Evolutionary conservation across 2,888 invertebrate genomes (phyloP).

Genomic region (Orthosia incerta): DNA sequence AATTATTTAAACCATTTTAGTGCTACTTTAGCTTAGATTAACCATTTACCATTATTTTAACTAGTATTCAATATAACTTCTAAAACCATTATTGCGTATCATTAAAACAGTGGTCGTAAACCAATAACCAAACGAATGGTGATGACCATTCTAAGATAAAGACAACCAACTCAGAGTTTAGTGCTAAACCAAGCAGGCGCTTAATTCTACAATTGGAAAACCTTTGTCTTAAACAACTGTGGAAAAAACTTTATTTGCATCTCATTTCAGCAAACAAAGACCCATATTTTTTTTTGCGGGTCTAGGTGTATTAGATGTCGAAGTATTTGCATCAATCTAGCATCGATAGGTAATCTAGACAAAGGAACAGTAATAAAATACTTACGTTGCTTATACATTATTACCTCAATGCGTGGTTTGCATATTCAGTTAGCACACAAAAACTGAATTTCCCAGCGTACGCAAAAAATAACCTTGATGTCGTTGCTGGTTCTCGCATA

Average conservation of each 20-base stretch:
- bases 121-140: too few species aligned
- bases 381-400: too few species aligned
- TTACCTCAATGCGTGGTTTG: too few species aligned
- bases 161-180: too few species aligned
- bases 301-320: neutral
- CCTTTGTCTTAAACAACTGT: neutral
- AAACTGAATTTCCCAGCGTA: conserved; percentile 33
- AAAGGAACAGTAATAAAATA: conserved; percentile 37
- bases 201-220: conserved; percentile 1
- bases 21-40: too few species aligned
- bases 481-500: neutral
- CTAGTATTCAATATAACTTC: too few species aligned
- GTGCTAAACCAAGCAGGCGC: too few species aligned
- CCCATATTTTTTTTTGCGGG: conserved; percentile 11
- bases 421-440: conserved; percentile 15
- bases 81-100: too few species aligned
- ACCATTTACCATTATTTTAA: too few species aligned
- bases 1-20: too few species aligned
- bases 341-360: conserved; percentile 19
- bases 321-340: conserved; percentile 13
- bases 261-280: conserved; percentile 15
- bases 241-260: conserved; percentile 4
- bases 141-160: too few species aligned
- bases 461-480: conserved; percentile 53
- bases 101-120: too few species aligned